Evolutionary conservation across 2,797 vertebrate genomes (phyloP).

Genomic region (Hephaestus fuliginosus): DNA sequence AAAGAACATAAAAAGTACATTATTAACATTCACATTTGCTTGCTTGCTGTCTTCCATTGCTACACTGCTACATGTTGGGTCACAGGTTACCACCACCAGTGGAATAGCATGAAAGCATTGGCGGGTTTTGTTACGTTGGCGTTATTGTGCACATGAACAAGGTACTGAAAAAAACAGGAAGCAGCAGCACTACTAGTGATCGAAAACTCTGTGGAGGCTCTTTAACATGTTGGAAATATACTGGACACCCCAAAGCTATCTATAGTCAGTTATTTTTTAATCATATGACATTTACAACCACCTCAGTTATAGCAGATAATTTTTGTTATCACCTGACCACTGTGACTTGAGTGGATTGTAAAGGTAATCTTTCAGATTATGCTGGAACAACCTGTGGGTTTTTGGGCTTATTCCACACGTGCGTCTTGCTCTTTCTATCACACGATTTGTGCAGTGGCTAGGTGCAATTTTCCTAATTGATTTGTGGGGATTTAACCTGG

Average conservation of each 20-base stretch:
- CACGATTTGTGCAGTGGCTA: conserved; percentile 21
- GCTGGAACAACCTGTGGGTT: conserved; percentile 1
- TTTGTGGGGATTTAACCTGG: conserved; percentile 57
- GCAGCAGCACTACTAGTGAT: too few relatives aligned
- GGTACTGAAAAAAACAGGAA: not conserved
- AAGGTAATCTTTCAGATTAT: conserved; percentile 9
- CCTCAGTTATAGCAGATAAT: not conserved
- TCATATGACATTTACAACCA: not conserved
- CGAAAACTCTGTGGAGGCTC: not conserved
- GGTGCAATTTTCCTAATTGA: conserved; percentile 43
- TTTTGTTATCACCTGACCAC: not conserved
- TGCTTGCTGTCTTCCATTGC: not conserved
- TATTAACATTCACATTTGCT: not conserved
- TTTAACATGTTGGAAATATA: not conserved
- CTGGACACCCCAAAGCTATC: not conserved
- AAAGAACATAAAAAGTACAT: too few relatives aligned
- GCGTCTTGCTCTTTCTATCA: conserved; percentile 10
- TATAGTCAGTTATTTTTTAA: not conserved
- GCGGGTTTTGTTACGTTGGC: not conserved
- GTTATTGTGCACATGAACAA: not conserved
- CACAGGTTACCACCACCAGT: not conserved
- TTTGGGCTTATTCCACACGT: not conserved
- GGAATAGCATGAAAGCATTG: not conserved
- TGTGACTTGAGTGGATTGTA: not conserved
- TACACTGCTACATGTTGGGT: not conserved